phyloP scores from a whole-genome alignment of 1,140 invertebrate genomes.

The Ctenoplectra terminalis region DNA sequence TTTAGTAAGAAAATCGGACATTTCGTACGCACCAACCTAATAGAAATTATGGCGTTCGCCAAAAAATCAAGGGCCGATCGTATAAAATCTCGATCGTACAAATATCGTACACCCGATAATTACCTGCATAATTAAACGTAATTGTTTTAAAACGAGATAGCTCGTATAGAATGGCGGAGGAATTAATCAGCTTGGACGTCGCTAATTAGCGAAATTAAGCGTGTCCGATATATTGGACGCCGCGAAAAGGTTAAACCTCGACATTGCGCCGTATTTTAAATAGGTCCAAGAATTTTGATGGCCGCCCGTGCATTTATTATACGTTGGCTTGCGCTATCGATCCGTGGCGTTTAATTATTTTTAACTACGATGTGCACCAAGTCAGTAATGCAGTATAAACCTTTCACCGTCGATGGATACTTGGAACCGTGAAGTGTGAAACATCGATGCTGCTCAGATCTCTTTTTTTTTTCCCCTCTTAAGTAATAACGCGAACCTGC shows the following conservation, averaged over 20 bases:
- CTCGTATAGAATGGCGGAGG: not conserved
- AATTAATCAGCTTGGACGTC: slow-evolving; percentile 23
- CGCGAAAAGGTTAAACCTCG: slow-evolving; percentile 1
- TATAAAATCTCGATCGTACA: not conserved
- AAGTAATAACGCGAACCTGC: not conserved
- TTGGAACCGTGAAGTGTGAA: slow-evolving; percentile 39
- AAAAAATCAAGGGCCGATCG: not conserved
- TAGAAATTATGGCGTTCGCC: not conserved
- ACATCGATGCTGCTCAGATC: slow-evolving; percentile 19
- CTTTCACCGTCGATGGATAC: slow-evolving; percentile 35
- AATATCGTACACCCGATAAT: not conserved
- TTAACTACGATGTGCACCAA: slow-evolving; percentile 39
- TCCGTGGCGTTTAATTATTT: slow-evolving; percentile 42
- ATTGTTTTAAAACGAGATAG: slow-evolving; percentile 23
- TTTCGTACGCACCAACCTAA: too few species aligned
- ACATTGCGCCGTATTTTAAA: slow-evolving; percentile 4
- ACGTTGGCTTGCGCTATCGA: slow-evolving; percentile 34
- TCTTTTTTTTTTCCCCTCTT: not conserved
- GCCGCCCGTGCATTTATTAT: slow-evolving; percentile 29
- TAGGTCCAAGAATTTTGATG: slow-evolving; percentile 35
- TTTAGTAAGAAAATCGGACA: too few species aligned
- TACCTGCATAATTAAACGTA: slow-evolving; percentile 2
- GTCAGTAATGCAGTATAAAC: slow-evolving; percentile 47
- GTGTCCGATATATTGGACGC: not conserved
- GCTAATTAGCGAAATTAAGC: slow-evolving; percentile 40